Conservation (phyloP, 2,113 vertebrate genomes). For the Brachypteracias leptosomus region DNA sequence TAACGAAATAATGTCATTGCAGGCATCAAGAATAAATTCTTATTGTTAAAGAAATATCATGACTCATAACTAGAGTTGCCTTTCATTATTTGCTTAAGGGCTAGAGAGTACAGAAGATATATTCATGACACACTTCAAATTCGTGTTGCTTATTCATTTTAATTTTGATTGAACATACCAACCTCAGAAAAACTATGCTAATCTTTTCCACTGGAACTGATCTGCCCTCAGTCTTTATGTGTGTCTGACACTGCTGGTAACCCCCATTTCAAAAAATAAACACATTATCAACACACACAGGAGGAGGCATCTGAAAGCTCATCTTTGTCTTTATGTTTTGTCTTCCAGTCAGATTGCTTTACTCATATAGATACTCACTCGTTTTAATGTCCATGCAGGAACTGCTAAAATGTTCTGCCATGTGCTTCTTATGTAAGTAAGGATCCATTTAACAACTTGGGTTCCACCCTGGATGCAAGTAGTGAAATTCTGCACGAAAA, state of each 20-base stretch:
- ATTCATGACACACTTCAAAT: conserved; percentile 23
- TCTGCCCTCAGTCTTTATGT: conserved; percentile 3
- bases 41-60: conserved; percentile 28
- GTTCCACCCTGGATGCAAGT: background rate
- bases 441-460: background rate
- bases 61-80: conserved; percentile 47
- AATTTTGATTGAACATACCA: conserved; percentile 12
- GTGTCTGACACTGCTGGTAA: conserved; percentile 23
- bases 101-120: background rate
- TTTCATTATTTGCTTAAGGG: conserved; percentile 52
- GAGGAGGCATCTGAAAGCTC: conserved; percentile 3
- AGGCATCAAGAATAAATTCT: background rate
- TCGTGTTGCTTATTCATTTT: conserved; percentile 2
- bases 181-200: background rate
- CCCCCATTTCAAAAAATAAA: conserved; percentile 35
- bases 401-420: background rate
- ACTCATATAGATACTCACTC: background rate
- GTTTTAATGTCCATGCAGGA: background rate
- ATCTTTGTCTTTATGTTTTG: conserved; percentile 23
- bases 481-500: conserved; percentile 19
- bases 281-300: background rate
- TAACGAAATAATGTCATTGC: conserved; percentile 21
- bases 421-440: conserved; percentile 26
- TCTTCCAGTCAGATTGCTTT: conserved; percentile 15
- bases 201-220: conserved; percentile 18